Conservation (phyloP, 2,888 invertebrate genomes). For the Acrobasis consociella region DNA sequence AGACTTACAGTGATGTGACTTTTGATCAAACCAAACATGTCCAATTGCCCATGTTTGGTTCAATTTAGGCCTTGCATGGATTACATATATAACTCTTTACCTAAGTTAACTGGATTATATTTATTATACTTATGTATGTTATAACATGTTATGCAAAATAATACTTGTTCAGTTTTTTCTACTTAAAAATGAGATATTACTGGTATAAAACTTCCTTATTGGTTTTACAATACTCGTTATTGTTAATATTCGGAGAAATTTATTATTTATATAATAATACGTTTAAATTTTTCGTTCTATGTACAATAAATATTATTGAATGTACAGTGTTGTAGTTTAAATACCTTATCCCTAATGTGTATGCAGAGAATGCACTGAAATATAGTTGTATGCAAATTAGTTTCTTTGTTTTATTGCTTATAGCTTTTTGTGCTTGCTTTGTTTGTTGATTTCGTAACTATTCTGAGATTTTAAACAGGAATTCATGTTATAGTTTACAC, state of each 20-base stretch:
- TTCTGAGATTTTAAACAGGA: background rate
- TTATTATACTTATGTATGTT: background rate
- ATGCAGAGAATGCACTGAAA: conserved; percentile 14
- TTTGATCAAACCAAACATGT: too few species aligned
- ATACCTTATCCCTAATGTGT: conserved; percentile 11
- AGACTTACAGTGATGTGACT: too few species aligned
- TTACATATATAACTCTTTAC: background rate
- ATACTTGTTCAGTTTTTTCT: background rate
- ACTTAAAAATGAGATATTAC: background rate
- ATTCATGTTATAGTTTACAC: background rate
- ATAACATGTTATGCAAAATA: background rate
- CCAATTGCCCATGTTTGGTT: too few species aligned
- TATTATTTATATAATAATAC: background rate
- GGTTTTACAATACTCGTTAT: background rate
- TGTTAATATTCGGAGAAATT: conserved; percentile 20
- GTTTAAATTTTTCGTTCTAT: conserved; percentile 5
- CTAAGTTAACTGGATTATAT: background rate
- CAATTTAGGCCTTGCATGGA: too few species aligned
- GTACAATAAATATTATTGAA: conserved; percentile 46
- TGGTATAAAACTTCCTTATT: background rate
- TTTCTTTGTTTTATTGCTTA: conserved; percentile 33
- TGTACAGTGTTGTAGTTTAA: conserved; percentile 41
- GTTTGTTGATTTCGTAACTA: conserved; percentile 24
- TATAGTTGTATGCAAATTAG: conserved; percentile 21
- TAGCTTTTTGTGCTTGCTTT: conserved; percentile 50